phyloP scores from a whole-genome alignment of 2,113 vertebrate genomes.

The Castor canadensis region DNA sequence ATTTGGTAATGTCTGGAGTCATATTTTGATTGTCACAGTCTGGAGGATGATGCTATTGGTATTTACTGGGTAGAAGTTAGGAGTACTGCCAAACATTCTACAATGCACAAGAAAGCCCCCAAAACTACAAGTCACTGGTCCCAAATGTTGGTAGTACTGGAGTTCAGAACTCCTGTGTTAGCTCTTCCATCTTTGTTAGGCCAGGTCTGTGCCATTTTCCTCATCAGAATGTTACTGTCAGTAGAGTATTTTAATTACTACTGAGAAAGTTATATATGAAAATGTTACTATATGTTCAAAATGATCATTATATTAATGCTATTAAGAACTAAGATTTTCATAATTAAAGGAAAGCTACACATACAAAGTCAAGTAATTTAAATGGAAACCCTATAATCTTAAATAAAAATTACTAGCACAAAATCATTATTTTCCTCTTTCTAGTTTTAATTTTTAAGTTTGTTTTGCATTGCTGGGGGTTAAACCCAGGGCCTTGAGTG shows the following conservation, averaged over 20 bases:
- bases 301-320: not conserved
- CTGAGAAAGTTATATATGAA: not conserved
- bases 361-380: not conserved
- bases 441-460: not conserved
- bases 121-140: not conserved
- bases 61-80: no score
- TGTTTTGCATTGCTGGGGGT: no score
- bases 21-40: not conserved
- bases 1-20: not conserved
- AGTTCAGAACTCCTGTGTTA: not conserved
- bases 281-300: not conserved
- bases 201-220: not conserved
- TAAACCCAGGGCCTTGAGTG: no score
- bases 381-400: not conserved
- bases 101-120: not conserved
- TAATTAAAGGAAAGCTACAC: not conserved
- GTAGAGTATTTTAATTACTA: not conserved
- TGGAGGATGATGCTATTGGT: no score
- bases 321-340: slow-evolving; percentile 3
- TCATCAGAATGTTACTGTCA: not conserved
- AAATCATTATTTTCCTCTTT: not conserved
- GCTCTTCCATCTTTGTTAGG: not conserved
- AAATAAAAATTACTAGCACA: not conserved
- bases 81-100: no score
- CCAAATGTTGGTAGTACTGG: not conserved